A percentile compares a stretch with the other conserved stretches of the same genome.
These are phyloP conservation scores for Lamellibrachia columna DNA, from an alignment of 2,888 invertebrate species.

Conservation along the genomic window DNA sequence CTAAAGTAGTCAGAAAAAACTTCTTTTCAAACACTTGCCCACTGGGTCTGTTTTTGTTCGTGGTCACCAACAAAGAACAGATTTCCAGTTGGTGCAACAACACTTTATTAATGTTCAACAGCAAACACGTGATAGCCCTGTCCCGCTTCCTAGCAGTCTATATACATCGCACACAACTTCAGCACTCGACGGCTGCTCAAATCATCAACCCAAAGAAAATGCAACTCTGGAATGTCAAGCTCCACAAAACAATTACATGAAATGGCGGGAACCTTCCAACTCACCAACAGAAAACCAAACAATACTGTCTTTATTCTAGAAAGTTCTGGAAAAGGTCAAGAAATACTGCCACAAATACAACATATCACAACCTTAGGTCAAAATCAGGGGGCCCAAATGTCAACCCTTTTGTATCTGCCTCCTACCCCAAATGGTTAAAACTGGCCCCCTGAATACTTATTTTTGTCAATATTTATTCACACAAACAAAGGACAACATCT, in stretches of 20 bases:
- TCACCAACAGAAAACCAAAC: neutral
- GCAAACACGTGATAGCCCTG: neutral
- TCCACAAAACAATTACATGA: neutral
- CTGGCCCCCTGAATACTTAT: neutral
- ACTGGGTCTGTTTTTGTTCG: neutral
- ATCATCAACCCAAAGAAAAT: neutral
- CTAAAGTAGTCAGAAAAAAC: too few relatives aligned
- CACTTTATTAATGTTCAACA: constrained; percentile 5
- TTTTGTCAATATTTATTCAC: neutral
- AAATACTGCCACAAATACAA: neutral
- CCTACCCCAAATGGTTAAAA: neutral
- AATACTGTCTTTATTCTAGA: neutral
- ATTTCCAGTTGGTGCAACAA: neutral
- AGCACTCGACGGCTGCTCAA: neutral
- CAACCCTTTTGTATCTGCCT: neutral
- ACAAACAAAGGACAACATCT: neutral
- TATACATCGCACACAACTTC: neutral
- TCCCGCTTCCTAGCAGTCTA: neutral
- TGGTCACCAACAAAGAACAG: neutral
- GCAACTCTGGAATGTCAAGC: constrained; percentile 9
- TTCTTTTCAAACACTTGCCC: neutral
- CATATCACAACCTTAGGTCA: neutral
- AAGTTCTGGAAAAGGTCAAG: neutral
- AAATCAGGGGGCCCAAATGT: neutral
- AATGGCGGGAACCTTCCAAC: neutral